A percentile compares a stretch with the other conserved stretches of the same genome.
Evolutionary conservation across 2,113 vertebrate genomes (phyloP).

Genomic region (Ranitomeya variabilis): DNA sequence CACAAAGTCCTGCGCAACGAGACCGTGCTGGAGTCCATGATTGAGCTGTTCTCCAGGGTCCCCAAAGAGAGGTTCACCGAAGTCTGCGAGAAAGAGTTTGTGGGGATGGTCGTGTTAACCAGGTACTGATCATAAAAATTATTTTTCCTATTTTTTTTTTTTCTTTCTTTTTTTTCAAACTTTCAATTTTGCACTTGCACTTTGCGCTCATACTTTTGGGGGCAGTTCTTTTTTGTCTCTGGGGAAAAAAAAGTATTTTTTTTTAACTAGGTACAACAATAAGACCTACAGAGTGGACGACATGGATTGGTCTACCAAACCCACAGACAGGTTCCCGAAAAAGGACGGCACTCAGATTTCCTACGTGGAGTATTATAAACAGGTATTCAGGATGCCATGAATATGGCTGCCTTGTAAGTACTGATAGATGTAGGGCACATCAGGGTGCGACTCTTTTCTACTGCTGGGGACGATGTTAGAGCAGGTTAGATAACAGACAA

Average conservation of each 20-base stretch:
- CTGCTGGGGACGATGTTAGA: too few relatives aligned
- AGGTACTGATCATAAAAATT: constrained; percentile 62
- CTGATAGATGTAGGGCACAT: too few relatives aligned
- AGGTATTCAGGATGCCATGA: constrained; percentile 60
- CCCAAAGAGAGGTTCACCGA: constrained; percentile 58
- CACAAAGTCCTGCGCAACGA: constrained; percentile 73
- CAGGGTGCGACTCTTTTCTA: too few relatives aligned
- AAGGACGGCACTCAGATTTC: constrained; percentile 64
- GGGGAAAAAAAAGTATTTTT: background rate
- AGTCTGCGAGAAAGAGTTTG: constrained; percentile 65
- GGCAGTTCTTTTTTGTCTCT: background rate
- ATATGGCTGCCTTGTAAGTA: too few relatives aligned
- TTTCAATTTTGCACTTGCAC: too few relatives aligned
- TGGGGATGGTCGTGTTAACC: constrained; percentile 70
- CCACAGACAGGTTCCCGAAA: constrained; percentile 66
- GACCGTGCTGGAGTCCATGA: constrained; percentile 70
- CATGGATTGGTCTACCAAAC: constrained; percentile 69
- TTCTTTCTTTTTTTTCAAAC: too few relatives aligned
- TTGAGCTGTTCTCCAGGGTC: constrained; percentile 52
- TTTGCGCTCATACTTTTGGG: too few relatives aligned
- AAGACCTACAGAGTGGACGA: constrained; percentile 71
- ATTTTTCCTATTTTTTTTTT: background rate
- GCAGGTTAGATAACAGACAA: too few relatives aligned
- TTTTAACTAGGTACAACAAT: constrained; percentile 70
- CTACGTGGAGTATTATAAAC: constrained; percentile 71